Evolutionary conservation across 2,888 invertebrate genomes (phyloP).

Genomic region (Chloromyia formosa): DNA sequence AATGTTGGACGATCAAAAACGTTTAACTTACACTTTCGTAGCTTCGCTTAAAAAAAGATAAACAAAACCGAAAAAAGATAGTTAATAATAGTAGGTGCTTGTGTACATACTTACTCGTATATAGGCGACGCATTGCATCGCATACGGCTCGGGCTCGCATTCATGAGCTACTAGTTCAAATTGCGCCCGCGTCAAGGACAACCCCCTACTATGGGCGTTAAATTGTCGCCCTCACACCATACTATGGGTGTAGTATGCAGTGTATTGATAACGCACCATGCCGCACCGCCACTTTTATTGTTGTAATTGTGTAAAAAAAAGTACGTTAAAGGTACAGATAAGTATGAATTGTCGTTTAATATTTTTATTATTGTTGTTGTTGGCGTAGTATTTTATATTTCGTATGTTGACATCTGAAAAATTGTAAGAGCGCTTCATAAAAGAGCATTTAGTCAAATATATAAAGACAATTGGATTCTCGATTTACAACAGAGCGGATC

Average conservation of each 20-base stretch:
- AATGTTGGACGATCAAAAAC: constrained; percentile 9
- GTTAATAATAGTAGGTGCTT: background rate
- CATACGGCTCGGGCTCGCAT: constrained; percentile 8
- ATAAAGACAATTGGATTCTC: constrained; percentile 53
- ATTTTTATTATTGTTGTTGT: constrained; percentile 24
- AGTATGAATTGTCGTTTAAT: constrained; percentile 32
- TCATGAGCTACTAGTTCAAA: constrained; percentile 33
- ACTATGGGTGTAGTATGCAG: background rate
- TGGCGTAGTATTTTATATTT: constrained; percentile 19
- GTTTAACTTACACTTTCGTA: background rate
- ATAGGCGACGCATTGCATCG: constrained; percentile 11
- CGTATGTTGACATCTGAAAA: constrained; percentile 31
- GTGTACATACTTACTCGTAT: no score
- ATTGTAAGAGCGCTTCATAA: constrained; percentile 36
- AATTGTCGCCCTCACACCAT: no score
- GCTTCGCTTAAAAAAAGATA: background rate
- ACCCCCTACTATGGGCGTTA: constrained; percentile 37
- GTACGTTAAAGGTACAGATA: constrained; percentile 31
- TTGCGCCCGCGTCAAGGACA: constrained; percentile 43
- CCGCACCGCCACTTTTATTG: background rate
- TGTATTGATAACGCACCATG: background rate
- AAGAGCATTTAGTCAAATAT: constrained; percentile 39
- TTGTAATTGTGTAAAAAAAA: constrained; percentile 31
- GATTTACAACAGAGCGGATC: constrained; percentile 53
- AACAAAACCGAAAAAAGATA: background rate